phyloP scores from a whole-genome alignment of 2,888 invertebrate species.

The Gisinianus flammeolus region DNA sequence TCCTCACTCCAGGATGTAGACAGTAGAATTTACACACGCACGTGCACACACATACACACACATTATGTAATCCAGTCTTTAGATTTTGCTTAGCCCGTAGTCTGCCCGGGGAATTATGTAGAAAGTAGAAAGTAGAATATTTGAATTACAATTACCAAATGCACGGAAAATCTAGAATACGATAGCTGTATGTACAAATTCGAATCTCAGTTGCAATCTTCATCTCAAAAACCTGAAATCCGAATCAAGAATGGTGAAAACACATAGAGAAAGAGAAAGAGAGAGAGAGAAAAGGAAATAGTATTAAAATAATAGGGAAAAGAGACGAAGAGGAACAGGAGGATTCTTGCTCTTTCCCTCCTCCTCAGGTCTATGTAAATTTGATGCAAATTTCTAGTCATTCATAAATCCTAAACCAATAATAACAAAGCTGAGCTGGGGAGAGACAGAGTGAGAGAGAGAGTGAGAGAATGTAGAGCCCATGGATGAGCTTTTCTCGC shows the following conservation, averaged over 20 bases:
- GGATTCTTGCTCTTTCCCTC: background rate
- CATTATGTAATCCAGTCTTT: too few relatives aligned
- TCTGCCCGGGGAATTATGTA: too few relatives aligned
- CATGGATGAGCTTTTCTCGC: too few relatives aligned
- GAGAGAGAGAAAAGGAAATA: constrained; percentile 7
- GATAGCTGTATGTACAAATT: too few relatives aligned
- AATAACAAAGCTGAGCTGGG: constrained; percentile 3
- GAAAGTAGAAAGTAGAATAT: background rate
- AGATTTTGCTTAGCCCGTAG: too few relatives aligned
- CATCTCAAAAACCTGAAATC: too few relatives aligned
- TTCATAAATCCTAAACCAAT: constrained; percentile 22
- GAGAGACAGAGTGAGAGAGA: constrained; percentile 10
- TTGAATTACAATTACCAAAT: background rate
- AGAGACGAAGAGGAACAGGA: background rate
- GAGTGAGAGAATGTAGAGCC: background rate
- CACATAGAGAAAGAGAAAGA: background rate
- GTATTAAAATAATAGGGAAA: background rate
- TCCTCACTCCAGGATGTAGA: constrained; percentile 7
- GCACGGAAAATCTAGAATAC: background rate
- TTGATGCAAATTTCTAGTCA: background rate
- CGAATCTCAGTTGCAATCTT: too few relatives aligned
- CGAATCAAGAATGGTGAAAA: background rate
- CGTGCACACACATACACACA: too few relatives aligned
- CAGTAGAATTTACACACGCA: too few relatives aligned
- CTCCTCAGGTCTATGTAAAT: constrained; percentile 6